phyloP scores from a whole-genome alignment of 2,888 invertebrate species.

The Muschampia plurimacula region DNA sequence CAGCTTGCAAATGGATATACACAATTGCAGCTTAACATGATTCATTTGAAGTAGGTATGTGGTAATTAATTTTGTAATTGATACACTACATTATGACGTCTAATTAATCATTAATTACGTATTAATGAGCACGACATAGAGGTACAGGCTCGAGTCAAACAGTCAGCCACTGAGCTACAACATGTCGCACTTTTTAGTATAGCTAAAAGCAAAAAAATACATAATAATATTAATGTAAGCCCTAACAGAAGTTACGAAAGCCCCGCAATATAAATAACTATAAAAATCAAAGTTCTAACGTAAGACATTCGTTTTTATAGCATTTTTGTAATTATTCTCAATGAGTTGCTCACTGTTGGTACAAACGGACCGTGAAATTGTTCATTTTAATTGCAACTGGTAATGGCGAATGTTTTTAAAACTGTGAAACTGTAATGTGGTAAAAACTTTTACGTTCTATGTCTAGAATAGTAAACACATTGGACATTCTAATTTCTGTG shows the following conservation, averaged over 20 bases:
- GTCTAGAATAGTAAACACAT: not conserved
- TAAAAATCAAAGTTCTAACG: slow-evolving; percentile 11
- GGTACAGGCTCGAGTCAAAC: too few species aligned
- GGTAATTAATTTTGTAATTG: too few species aligned
- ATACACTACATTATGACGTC: too few species aligned
- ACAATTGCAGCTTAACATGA: too few species aligned
- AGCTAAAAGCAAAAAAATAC: too few species aligned
- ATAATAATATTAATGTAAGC: too few species aligned
- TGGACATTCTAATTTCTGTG: not conserved
- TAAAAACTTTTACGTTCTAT: not conserved
- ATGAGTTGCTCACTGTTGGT: slow-evolving; percentile 26
- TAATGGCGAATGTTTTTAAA: slow-evolving; percentile 19
- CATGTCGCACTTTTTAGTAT: too few species aligned
- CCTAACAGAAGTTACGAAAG: not conserved
- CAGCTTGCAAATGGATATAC: too few species aligned
- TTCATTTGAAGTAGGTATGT: too few species aligned
- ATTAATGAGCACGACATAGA: too few species aligned
- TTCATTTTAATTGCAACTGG: slow-evolving; percentile 24
- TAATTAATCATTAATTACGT: too few species aligned
- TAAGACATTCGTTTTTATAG: slow-evolving; percentile 20
- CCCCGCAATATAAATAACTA: not conserved
- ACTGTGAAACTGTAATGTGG: not conserved
- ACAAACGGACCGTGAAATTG: slow-evolving; percentile 27
- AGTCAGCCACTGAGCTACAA: too few species aligned
- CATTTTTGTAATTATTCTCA: slow-evolving; percentile 32